Evolutionary conservation across 2,113 vertebrate species (phyloP), one percentile per base, ranked within the genome.

Genomic region (Rhinopomastus cyanomelas): DNA sequence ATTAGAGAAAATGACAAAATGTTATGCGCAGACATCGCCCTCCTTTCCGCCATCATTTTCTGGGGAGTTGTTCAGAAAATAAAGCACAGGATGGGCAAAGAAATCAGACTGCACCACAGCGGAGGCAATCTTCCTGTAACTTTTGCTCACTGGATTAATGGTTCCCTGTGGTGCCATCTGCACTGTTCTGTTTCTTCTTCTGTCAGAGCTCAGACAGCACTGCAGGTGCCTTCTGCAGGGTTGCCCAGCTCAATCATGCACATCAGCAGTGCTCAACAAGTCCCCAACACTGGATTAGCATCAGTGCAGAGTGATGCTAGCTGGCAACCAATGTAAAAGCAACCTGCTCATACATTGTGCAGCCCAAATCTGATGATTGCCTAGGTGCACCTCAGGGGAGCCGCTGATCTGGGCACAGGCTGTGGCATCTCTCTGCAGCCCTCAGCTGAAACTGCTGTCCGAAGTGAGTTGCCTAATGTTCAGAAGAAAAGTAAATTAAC

Each of bases 1-100:
- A 94, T 89, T 75, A 94, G 61, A 86, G 85, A 57, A 81, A 94
- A 92, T 90, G 32, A 88, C 93, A 94, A 94, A 92, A 94, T 60
- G 73, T 93, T 86, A 78, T 91, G 80, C 89, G 68, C 1, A 91
- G 88, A 78, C 56, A 49, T 39, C 11, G 1, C 53, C 66, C 74
- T 78, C 65, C 85, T 85, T 71, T 30, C 81, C 83, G 44, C 73
- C 65, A 52, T 44, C 5, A 2, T 56, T 71, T 89, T 88, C 36
- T 26, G 6, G 4, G 25, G 60, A 87, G 34, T 7, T 74, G 13
- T 61, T 53, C 23, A 46, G 61, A 69, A 93, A 71, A 34, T 32
- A 15, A 72, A 19, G 48, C 5, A 29, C 1, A 7, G 85, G 69
- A 36, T 65, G 67, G 19, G 11, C 39, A 39, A 53, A 69, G 62